These are phyloP conservation scores for Cathartes aura DNA, from an alignment of 2,113 vertebrate genomes.

Conservation along the genomic window DNA sequence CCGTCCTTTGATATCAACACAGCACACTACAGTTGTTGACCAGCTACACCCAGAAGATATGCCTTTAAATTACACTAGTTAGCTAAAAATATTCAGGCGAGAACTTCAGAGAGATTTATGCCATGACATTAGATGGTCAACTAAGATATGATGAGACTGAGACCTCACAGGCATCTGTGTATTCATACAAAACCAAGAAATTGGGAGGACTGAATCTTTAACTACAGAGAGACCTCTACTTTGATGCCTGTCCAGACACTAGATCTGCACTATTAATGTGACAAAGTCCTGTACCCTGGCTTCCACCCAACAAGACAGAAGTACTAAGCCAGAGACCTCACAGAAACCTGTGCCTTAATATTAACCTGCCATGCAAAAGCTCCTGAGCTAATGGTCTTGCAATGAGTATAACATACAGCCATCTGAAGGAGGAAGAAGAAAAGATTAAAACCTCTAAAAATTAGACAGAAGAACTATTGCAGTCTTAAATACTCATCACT, in stretches of 20 bases:
- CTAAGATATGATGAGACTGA: background rate
- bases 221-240: background rate
- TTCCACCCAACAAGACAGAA: background rate
- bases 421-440: background rate
- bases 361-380: background rate
- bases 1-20: slow-evolving; percentile 9
- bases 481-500: background rate
- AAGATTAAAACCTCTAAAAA: background rate
- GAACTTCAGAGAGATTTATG: background rate
- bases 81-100: background rate
- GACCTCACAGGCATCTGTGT: background rate
- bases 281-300: background rate
- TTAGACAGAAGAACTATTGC: background rate
- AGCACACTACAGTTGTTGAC: background rate
- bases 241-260: background rate
- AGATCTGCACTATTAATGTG: background rate
- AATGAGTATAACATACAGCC: background rate
- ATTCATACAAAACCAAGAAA: background rate
- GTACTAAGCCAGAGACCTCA: background rate
- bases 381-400: background rate
- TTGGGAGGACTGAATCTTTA: background rate
- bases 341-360: background rate
- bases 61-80: slow-evolving; percentile 1
- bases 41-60: background rate
- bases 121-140: background rate